A percentile compares a stretch with the other conserved stretches of the same genome.
Evolutionary conservation across 2,797 vertebrate genomes (phyloP).

Genomic region (Macrochelys suwanniensis): DNA sequence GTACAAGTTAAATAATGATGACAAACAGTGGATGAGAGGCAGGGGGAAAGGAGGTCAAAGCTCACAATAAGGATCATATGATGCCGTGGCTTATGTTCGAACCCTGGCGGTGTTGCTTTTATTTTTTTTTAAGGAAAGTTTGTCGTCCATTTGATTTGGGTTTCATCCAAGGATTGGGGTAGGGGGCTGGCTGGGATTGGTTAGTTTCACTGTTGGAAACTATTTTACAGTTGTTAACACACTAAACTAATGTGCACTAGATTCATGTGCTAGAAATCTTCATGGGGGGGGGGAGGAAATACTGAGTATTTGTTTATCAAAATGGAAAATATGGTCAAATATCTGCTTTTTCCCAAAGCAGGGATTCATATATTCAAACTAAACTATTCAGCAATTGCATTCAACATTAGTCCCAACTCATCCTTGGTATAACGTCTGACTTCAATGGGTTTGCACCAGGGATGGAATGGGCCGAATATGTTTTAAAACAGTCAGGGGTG

Average conservation of each 20-base stretch:
- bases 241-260: not conserved
- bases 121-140: fast-evolving
- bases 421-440: not conserved
- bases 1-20: not conserved
- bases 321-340: not conserved
- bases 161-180: not conserved
- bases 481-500: not conserved
- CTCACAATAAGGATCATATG: not conserved
- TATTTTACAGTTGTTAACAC: not conserved
- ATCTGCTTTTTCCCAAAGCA: not conserved
- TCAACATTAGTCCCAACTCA: not conserved
- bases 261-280: not conserved
- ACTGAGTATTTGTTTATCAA: not conserved
- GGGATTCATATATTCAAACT: not conserved
- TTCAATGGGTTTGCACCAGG: not conserved
- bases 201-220: not conserved
- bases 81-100: not conserved
- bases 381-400: not conserved
- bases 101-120: not conserved
- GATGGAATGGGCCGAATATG: not conserved
- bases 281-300: not conserved
- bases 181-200: not conserved
- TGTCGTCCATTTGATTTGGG: not conserved
- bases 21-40: not conserved
- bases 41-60: not conserved